Conservation (phyloP, 2,797 vertebrate genomes). For the Orestias chungarensis region DNA sequence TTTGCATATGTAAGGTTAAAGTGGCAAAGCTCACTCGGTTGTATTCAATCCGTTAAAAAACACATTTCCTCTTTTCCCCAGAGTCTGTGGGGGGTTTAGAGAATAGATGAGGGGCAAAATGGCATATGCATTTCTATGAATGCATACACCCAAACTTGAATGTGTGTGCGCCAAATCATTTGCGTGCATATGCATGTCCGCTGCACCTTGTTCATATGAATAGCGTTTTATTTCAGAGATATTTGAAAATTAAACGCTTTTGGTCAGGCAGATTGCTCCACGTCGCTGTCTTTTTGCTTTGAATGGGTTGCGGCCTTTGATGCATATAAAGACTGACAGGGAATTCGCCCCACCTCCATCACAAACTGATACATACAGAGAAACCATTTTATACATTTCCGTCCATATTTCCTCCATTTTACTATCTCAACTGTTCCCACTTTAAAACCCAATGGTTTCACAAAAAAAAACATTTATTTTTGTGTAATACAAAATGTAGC, state of each 20-base stretch:
- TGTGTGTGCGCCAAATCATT: conserved; percentile 50
- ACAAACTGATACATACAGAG: conserved; percentile 32
- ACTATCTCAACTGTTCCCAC: too few species aligned
- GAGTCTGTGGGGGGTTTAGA: conserved; percentile 54
- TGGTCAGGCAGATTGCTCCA: conserved; percentile 95
- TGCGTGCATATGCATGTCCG: conserved; percentile 57
- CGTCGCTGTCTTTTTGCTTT: conserved; percentile 91
- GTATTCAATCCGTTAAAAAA: conserved; percentile 73
- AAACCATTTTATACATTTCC: conserved; percentile 35
- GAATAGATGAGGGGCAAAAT: conserved; percentile 53
- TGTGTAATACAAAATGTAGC: neutral
- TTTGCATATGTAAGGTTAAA: conserved; percentile 81
- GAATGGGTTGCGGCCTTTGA: conserved; percentile 91
- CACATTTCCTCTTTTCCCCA: conserved; percentile 60
- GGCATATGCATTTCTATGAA: conserved; percentile 44
- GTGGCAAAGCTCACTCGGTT: conserved; percentile 66
- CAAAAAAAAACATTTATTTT: too few species aligned
- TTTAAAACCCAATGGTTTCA: too few species aligned
- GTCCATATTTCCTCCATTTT: conserved; percentile 31
- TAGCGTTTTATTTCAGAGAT: conserved; percentile 91
- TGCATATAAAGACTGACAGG: conserved; percentile 93
- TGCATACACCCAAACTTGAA: conserved; percentile 29
- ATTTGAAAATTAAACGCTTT: conserved; percentile 97
- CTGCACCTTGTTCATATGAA: conserved; percentile 87
- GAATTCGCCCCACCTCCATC: conserved; percentile 57